Evolutionary conservation across 2,797 vertebrate genomes (phyloP), one percentile per base, ranked within the genome.

Genomic region (Gadopsis marmoratus): DNA sequence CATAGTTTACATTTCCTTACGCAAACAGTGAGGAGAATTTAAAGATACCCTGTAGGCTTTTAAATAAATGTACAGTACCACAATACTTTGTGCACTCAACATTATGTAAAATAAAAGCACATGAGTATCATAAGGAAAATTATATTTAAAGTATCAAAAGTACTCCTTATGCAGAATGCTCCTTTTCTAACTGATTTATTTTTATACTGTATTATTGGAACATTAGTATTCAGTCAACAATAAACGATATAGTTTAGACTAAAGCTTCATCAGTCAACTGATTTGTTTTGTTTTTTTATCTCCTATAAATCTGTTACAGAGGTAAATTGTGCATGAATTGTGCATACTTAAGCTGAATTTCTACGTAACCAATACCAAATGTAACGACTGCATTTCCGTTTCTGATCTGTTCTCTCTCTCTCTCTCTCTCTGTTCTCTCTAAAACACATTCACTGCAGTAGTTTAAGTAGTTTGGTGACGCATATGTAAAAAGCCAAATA

Each of bases 341-440:
- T 33, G 0, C 11, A 0, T 37, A 7, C 66, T 63, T 2, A 31
- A 23, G 26, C 35, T 23, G 2, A 63, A 65, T 5, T 47, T 39
- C 19, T 43, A 14, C 5, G 4, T 19, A 56, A 55, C 21, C 23
- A 26, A 1, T 33, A 58, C 67, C 1, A 9, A n/a, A n/a, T n/a
- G n/a, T n/a, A n/a, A n/a, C 35, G 48, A 19, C 71, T 39, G 10
- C 43, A 10, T 65, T 45, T 19, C 41, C 6, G 1, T 75, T 51
- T 55, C 31, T 56, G 16, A 58, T 51, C 58, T 64, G 4, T 23
- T 48, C n/a, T 60, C n/a, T 71, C 39, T n/a, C 58, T 19, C 35
- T 13, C 41, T 35, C 35, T 37, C 56, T 50, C 71, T 79, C 55
- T 81, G 58, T 66, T 58, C 55, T 51, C 0, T 31, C 10, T n/a